Evolutionary conservation across 2,888 invertebrate genomes (phyloP).

Genomic region (Hermaeophaga mercurialis): DNA sequence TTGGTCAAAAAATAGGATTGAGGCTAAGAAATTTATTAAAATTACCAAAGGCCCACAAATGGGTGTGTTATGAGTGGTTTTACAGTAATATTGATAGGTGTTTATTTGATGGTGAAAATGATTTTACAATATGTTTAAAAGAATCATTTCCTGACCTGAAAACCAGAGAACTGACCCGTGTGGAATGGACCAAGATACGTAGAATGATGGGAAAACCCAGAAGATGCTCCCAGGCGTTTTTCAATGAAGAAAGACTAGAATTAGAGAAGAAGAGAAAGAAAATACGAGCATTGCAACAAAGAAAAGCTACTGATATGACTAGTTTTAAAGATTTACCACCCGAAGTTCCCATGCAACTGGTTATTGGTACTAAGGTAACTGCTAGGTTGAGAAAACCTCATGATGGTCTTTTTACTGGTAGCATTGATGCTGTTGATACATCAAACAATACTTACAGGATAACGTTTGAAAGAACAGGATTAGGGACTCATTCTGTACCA

Average conservation of each 20-base stretch:
- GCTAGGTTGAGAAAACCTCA: slow-evolving; percentile 90
- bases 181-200: slow-evolving; percentile 95
- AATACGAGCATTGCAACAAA: slow-evolving; percentile 90
- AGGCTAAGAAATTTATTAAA: slow-evolving; percentile 90
- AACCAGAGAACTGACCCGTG: slow-evolving; percentile 80
- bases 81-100: slow-evolving; percentile 97
- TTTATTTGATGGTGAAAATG: slow-evolving; percentile 94
- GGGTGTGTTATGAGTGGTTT: slow-evolving; percentile 99
- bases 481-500: slow-evolving; percentile 94
- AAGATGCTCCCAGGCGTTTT: slow-evolving; percentile 92
- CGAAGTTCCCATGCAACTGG: slow-evolving; percentile 92
- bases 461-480: slow-evolving; percentile 88
- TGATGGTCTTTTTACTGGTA: slow-evolving; percentile 88
- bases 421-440: slow-evolving; percentile 94
- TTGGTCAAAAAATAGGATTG: slow-evolving; percentile 89
- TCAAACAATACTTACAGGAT: slow-evolving; percentile 93
- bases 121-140: slow-evolving; percentile 90
- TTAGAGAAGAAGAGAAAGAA: slow-evolving; percentile 89
- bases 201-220: slow-evolving; percentile 97
- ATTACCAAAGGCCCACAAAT: slow-evolving; percentile 97
- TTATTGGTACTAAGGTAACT: slow-evolving; percentile 92
- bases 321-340: slow-evolving; percentile 85
- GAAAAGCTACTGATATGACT: slow-evolving; percentile 80
- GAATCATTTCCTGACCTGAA: slow-evolving; percentile 94
- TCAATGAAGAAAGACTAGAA: slow-evolving; percentile 91